These are phyloP conservation scores for Andrena hattorfiana DNA, from an alignment of 2,888 invertebrate species.

Conservation along the genomic window DNA sequence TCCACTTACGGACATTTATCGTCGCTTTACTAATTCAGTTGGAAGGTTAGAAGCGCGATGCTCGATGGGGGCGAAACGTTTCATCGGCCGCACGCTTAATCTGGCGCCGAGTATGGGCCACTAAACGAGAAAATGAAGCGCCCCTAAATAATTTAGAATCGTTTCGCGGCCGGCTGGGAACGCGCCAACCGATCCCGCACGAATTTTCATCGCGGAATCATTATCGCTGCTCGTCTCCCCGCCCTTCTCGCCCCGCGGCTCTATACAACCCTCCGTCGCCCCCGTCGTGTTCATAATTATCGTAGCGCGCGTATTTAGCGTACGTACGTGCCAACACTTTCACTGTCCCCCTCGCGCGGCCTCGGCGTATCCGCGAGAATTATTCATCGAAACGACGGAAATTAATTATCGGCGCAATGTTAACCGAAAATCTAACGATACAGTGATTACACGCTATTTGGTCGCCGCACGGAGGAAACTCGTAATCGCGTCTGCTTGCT, in stretches of 20 bases:
- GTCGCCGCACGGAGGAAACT: neutral
- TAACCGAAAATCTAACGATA: conserved; percentile 61
- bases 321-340: conserved; percentile 24
- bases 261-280: neutral
- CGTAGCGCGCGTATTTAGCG: neutral
- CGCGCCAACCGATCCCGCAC: neutral
- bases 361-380: conserved; percentile 11
- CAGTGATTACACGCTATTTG: conserved; percentile 34
- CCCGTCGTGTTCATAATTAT: conserved; percentile 9
- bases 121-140: neutral
- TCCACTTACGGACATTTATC: too few species aligned
- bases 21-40: neutral
- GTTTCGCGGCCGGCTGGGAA: conserved; percentile 1
- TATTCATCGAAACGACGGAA: conserved; percentile 37
- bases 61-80: neutral
- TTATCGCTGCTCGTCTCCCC: neutral
- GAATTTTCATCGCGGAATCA: conserved; percentile 17
- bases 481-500: conserved; percentile 7
- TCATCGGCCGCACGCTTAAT: neutral
- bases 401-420: conserved; percentile 50
- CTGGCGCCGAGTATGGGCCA: neutral
- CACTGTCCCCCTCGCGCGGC: conserved; percentile 2
- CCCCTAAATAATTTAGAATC: conserved; percentile 5
- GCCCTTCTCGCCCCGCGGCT: neutral
- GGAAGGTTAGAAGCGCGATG: neutral